These are phyloP conservation scores for Stenurella melanura DNA, from an alignment of 2,888 invertebrate species.

Conservation along the genomic window DNA sequence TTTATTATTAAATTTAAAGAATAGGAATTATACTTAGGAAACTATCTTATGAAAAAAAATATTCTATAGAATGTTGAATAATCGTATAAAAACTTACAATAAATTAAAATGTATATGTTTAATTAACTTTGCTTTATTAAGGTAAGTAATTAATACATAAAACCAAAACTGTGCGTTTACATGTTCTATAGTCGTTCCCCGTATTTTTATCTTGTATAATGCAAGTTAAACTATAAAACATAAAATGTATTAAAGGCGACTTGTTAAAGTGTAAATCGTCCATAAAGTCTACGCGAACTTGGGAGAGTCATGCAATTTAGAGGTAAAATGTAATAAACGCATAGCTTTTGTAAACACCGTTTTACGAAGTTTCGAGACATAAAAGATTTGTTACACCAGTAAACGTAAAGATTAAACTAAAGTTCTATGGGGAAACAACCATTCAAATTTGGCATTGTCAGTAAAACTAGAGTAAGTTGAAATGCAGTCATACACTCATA, in stretches of 20 bases:
- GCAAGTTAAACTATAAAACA: slow-evolving; percentile 23
- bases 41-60: too few relatives aligned
- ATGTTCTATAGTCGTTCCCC: neutral
- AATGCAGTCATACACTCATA: slow-evolving; percentile 4
- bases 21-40: too few relatives aligned
- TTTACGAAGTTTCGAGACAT: slow-evolving; percentile 42
- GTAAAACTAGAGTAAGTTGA: slow-evolving; percentile 13
- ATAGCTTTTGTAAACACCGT: slow-evolving; percentile 28
- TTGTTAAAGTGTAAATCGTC: slow-evolving; percentile 26
- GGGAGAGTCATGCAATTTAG: slow-evolving; percentile 22
- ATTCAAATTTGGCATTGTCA: slow-evolving; percentile 28
- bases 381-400: slow-evolving; percentile 48
- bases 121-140: too few relatives aligned
- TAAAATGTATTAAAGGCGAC: slow-evolving; percentile 20
- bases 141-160: neutral
- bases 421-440: slow-evolving; percentile 20
- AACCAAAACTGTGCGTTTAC: neutral
- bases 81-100: too few relatives aligned
- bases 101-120: too few relatives aligned
- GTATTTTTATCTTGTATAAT: neutral
- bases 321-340: slow-evolving; percentile 30
- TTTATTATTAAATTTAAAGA: too few relatives aligned
- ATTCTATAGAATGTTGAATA: too few relatives aligned
- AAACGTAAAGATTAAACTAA: slow-evolving; percentile 45
- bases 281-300: slow-evolving; percentile 24